Conservation (phyloP, 2,888 invertebrate species). For the Mesochorus sp. region DNA sequence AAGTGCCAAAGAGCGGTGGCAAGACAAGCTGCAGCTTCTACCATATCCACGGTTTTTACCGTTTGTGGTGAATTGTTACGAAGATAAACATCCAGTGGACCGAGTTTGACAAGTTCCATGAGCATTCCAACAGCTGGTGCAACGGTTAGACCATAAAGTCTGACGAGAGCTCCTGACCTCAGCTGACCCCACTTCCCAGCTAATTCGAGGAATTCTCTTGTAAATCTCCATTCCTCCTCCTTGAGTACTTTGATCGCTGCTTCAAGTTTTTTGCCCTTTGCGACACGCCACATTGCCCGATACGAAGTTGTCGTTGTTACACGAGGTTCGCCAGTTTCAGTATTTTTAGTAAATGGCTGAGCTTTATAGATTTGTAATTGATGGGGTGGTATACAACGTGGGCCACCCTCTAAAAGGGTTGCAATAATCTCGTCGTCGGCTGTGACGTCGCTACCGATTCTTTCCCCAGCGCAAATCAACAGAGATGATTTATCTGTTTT, state of each 20-base stretch:
- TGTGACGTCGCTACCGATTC: conserved; percentile 84
- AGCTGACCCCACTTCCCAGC: conserved; percentile 91
- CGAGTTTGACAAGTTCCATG: conserved; percentile 90
- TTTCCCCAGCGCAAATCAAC: conserved; percentile 86
- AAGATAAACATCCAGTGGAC: conserved; percentile 90
- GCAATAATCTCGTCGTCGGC: conserved; percentile 83
- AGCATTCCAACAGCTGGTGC: conserved; percentile 91
- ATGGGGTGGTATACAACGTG: conserved; percentile 87
- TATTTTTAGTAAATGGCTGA: conserved; percentile 78
- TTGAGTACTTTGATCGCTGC: conserved; percentile 92
- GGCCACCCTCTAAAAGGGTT: conserved; percentile 81
- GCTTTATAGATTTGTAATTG: conserved; percentile 88
- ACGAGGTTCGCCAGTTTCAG: conserved; percentile 63
- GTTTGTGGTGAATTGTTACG: conserved; percentile 80
- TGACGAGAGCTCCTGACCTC: conserved; percentile 89
- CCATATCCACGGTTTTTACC: conserved; percentile 87
- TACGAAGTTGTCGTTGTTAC: conserved; percentile 80
- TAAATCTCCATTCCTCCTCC: conserved; percentile 83
- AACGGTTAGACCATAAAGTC: conserved; percentile 90
- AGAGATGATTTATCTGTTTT: conserved; percentile 87
- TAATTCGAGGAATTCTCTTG: conserved; percentile 89
- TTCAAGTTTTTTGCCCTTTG: conserved; percentile 89
- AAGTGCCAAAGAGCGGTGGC: conserved; percentile 94
- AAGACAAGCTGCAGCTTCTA: conserved; percentile 91
- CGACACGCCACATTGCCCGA: conserved; percentile 90